Percentiles rank a stretch among this genome's conserved stretches.
phyloP scores from a whole-genome alignment of 1,140 invertebrate genomes.

The Halictus rubicundus region DNA sequence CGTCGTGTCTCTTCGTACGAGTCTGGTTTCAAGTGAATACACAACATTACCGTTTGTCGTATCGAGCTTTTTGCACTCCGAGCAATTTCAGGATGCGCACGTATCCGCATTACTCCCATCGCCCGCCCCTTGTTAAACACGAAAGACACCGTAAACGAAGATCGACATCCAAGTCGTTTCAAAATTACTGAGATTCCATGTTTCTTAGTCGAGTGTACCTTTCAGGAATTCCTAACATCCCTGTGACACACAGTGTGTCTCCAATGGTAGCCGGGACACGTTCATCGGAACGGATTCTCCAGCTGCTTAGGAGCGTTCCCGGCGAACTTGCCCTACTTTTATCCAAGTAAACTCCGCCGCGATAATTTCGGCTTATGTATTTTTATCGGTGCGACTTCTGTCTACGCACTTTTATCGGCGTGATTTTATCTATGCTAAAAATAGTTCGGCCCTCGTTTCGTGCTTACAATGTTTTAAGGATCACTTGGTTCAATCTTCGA shows the following conservation, averaged over 20 bases:
- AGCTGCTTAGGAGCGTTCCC: not conserved
- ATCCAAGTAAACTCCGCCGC: not conserved
- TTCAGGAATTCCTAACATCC: no score
- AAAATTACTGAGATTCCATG: slow-evolving; percentile 6
- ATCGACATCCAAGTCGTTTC: not conserved
- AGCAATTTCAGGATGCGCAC: not conserved
- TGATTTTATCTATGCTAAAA: no score
- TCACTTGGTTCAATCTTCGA: no score
- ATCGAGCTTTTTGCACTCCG: not conserved
- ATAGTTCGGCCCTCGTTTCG: no score
- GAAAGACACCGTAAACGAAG: not conserved
- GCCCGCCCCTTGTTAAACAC: not conserved
- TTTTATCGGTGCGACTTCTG: no score
- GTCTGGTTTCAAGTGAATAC: not conserved
- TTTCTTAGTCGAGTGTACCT: not conserved
- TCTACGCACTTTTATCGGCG: no score
- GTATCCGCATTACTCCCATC: not conserved
- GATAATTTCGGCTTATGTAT: not conserved
- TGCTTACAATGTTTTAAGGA: no score
- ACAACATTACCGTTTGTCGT: not conserved
- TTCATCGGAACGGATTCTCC: not conserved
- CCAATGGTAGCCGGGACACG: not conserved
- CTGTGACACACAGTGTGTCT: not conserved
- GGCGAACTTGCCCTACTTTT: not conserved
- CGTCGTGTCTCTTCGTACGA: not conserved